These are phyloP conservation scores for Leptodon cayanensis DNA, from an alignment of 2,797 vertebrate genomes.

Conservation along the genomic window DNA sequence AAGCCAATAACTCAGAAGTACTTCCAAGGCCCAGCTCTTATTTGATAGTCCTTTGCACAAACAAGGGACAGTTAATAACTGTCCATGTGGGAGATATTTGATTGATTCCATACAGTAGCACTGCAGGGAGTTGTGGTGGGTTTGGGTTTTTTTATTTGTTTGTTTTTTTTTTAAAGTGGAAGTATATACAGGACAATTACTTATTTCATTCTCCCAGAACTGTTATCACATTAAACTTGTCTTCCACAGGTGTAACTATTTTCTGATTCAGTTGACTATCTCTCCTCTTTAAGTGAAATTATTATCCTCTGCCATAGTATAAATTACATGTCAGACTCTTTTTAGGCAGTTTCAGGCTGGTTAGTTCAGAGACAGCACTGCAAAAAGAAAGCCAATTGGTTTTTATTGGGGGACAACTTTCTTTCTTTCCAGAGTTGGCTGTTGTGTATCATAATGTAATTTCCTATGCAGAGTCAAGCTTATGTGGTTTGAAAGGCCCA, in stretches of 20 bases:
- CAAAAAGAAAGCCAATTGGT: background rate
- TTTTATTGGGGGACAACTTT: background rate
- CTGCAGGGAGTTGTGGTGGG: background rate
- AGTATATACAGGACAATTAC: background rate
- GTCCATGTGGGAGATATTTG: conserved; percentile 26
- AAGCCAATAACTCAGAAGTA: conserved; percentile 1
- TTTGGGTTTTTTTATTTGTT: background rate
- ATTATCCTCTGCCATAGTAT: conserved; percentile 13
- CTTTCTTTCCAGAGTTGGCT: background rate
- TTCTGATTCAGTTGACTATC: conserved; percentile 28
- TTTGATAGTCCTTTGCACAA: conserved; percentile 23
- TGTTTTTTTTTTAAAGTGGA: background rate
- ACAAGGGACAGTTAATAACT: conserved; percentile 41
- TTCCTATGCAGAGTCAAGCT: background rate
- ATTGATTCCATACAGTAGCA: conserved; percentile 39
- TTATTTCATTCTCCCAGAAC: background rate
- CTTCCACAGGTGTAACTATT: conserved; percentile 23
- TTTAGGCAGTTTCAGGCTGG: conserved; percentile 64
- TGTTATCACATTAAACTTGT: conserved; percentile 36
- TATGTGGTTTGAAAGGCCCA: background rate
- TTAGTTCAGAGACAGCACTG: conserved; percentile 58
- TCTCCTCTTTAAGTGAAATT: conserved; percentile 62
- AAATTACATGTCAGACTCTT: conserved; percentile 66
- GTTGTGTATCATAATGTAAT: background rate
- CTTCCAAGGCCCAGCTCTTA: background rate